Base-by-base conservation (phyloP, 1,140 invertebrate species). In the Chymomyza costata region DNA sequence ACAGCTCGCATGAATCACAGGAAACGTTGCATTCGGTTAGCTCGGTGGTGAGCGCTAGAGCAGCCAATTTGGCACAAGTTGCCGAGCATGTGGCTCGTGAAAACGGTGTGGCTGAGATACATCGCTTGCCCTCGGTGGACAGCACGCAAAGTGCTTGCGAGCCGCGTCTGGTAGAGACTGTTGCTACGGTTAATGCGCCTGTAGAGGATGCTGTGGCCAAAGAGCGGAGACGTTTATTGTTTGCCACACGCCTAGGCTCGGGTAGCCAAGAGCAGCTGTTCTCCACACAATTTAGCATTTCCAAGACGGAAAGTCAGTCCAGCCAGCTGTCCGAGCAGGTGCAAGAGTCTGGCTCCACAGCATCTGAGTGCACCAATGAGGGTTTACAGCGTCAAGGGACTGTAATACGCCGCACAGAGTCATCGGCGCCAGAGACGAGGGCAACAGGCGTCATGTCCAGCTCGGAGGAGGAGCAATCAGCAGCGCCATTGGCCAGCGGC, bases 231-330 rank as follows among this genome's bases (percentile, higher is more conserved):
- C 76, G 85, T 28, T 51, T 87, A 37, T 71, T 86, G 38, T 87
- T 87, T 39, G 82, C 86, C 48, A 87, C 86, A 2, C 85, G 86
- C 3, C 44, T 87, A 6, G 86, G 86, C 1, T 84, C 81, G 1
- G 84, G 84, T 35, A 86, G 86, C 39, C 85, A 87, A 61, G 86
- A 87, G 50, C 86, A 86, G 69, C 48, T 87, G 6, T 87, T 87
- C 61, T 82, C 84, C 45, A 85, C 82, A 2, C 86, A 86, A 61
- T 86, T 87, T 38, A 86, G 86, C 55, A 83, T 87, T 55, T 86
- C 86, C 2, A 87, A 87, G 63, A 87, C 86, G 1, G 86, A 87
- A 44, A 87, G 86, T 50, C 83, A 86, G 35, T 87, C 82, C 15
- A 87, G 86, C 48, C 86, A 87, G 70, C 66, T 87, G 31, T 87